These are phyloP conservation scores for Cassiopea xamachana DNA, from an alignment of 30 jellyfish, hydroid and myxozoan genomes.

Conservation along the genomic window DNA sequence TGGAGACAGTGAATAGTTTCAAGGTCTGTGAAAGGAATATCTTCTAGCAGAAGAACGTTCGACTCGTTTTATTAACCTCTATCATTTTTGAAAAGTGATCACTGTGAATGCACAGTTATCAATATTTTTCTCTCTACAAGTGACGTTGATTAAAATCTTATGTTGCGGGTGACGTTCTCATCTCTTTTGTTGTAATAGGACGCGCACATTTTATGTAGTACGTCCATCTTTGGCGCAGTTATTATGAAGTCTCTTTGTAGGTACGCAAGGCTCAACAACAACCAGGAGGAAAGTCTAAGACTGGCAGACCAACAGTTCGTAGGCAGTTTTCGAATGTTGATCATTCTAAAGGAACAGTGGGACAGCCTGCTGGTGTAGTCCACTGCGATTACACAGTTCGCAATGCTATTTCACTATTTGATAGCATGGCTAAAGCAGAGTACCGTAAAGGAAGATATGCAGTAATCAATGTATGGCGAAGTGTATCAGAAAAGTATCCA, in stretches of 20 bases:
- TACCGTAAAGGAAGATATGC: constrained; percentile 47
- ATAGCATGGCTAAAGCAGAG: constrained; percentile 41
- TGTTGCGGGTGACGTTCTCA: too few species aligned
- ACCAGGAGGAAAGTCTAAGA: constrained; percentile 10
- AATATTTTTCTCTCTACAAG: too few species aligned
- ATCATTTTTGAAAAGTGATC: too few species aligned
- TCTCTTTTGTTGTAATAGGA: too few species aligned
- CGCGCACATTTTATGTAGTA: neutral
- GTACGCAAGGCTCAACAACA: constrained; percentile 11
- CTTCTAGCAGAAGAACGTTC: too few species aligned
- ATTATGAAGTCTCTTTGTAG: neutral
- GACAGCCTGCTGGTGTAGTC: constrained; percentile 48
- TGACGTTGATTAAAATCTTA: too few species aligned
- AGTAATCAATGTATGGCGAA: constrained; percentile 56
- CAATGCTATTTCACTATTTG: constrained; percentile 33
- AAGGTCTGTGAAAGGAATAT: too few species aligned
- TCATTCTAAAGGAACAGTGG: constrained; percentile 20
- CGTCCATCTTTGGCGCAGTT: neutral
- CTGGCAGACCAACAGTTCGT: constrained; percentile 11
- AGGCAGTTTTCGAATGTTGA: constrained; percentile 38
- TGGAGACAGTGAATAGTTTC: too few species aligned
- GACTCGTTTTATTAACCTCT: too few species aligned
- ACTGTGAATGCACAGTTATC: too few species aligned
- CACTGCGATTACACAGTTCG: constrained; percentile 60
- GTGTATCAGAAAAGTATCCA: constrained; percentile 35